phyloP scores from a whole-genome alignment of 2,888 invertebrate species.

The Drosophila mettleri region DNA sequence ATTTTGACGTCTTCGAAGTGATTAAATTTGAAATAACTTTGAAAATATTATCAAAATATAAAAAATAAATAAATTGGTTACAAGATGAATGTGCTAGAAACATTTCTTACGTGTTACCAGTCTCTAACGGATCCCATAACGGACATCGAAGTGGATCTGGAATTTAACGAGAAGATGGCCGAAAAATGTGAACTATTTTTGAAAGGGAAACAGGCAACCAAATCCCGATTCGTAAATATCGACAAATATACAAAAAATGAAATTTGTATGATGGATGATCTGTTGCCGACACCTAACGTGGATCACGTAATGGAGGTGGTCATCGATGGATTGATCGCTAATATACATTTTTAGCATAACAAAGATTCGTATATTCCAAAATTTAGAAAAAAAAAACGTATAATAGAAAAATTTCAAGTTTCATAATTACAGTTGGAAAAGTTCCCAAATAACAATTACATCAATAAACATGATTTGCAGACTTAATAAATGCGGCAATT shows the following conservation, averaged over 20 bases:
- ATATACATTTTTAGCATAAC: slow-evolving; percentile 28
- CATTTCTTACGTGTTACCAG: slow-evolving; percentile 49
- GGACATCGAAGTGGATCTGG: slow-evolving; percentile 40
- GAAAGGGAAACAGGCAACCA: slow-evolving; percentile 23
- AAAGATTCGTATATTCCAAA: slow-evolving; percentile 18
- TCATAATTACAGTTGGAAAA: slow-evolving; percentile 4
- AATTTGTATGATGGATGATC: slow-evolving; percentile 39
- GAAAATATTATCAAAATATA: background rate
- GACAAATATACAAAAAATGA: slow-evolving; percentile 46
- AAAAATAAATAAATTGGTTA: slow-evolving; percentile 8
- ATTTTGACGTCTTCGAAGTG: background rate
- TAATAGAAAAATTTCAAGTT: background rate
- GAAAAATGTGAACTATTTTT: slow-evolving; percentile 33
- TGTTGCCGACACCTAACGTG: slow-evolving; percentile 39
- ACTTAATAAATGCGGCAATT: slow-evolving; percentile 5
- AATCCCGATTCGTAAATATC: slow-evolving; percentile 29
- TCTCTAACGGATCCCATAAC: slow-evolving; percentile 46
- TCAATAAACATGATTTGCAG: slow-evolving; percentile 1
- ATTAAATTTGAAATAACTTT: background rate
- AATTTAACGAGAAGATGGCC: slow-evolving; percentile 27
- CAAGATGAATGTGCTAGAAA: slow-evolving; percentile 42
- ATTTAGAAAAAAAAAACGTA: background rate
- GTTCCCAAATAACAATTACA: slow-evolving; percentile 20
- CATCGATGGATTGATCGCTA: slow-evolving; percentile 29
- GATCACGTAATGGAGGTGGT: slow-evolving; percentile 34